Evolutionary conservation across 2,797 vertebrate species (phyloP).

Genomic region (Sebastes variabilis): DNA sequence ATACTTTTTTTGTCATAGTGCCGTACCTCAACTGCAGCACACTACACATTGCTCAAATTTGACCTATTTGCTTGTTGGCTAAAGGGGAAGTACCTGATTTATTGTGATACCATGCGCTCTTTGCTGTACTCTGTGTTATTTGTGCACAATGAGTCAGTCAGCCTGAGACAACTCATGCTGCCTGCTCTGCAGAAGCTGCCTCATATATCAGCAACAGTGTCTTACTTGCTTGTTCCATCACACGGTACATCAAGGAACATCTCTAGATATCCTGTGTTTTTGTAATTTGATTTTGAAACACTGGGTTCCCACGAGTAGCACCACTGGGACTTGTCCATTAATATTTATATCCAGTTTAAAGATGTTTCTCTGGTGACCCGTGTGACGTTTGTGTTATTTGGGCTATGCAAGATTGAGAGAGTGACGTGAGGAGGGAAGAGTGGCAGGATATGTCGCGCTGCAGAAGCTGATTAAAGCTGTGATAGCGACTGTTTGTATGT

Average conservation of each 20-base stretch:
- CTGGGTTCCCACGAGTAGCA: neutral
- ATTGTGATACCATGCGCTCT: slow-evolving; percentile 37
- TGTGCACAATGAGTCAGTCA: slow-evolving; percentile 60
- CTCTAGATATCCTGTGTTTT: slow-evolving; percentile 5
- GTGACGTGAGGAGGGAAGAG: slow-evolving; percentile 43
- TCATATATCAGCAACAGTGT: neutral
- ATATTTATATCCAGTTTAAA: too few species aligned
- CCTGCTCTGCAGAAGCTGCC: neutral
- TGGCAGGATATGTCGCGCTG: slow-evolving; percentile 72
- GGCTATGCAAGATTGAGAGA: slow-evolving; percentile 29
- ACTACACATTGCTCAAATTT: neutral
- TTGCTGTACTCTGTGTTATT: slow-evolving; percentile 39
- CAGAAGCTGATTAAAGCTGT: slow-evolving; percentile 57
- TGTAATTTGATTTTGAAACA: neutral
- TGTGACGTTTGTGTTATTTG: neutral
- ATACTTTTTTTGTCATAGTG: neutral
- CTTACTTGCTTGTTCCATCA: neutral
- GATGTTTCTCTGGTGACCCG: slow-evolving; percentile 6
- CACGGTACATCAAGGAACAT: neutral
- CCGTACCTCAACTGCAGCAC: neutral
- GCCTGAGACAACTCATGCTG: slow-evolving; percentile 21
- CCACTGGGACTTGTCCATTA: too few species aligned
- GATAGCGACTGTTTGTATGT: slow-evolving; percentile 55
- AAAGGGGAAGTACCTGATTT: slow-evolving; percentile 55
- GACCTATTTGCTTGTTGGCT: neutral